Evolutionary conservation across 2,888 invertebrate genomes (phyloP), one percentile per base, ranked within the genome.

Genomic region (Germaria angustata): DNA sequence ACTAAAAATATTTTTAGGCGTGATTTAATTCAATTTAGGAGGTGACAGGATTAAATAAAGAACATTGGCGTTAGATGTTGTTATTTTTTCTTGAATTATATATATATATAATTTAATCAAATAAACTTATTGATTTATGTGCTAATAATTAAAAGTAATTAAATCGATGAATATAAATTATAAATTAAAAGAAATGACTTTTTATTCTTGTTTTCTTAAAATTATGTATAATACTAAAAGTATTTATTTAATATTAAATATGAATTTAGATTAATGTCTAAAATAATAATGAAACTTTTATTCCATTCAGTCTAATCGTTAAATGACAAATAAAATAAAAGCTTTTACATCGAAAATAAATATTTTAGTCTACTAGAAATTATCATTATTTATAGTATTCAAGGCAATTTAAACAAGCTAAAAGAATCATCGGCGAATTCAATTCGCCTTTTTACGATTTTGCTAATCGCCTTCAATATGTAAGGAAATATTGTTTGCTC

Each of bases 221-320:
- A 44, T 59, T 69, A 72, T 36, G 63, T 73, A 49, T 46, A 53
- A 53, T 22, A 69, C 61, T 61, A 77, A 59, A 28, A 17, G 36
- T 44, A 28, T 32, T 46, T 63, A n/a, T 59, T 15, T 63, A 61
- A 28, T 39, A 41, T 49, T 76, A 63, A 69, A 59, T 41, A 71
- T 63, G 41, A 71, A 71, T 49, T 71, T 71, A 71, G 66, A 24
- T 34, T 79, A 51, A 57, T 57, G 20, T 22, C 49, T 57, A 46
- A 49, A 61, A 41, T 51, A 71, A 76, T 55, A 65, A 82, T 71
- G 65, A 76, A 71, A 79, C 66, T 75, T 81, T 63, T 79, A 76
- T 82, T 79, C 9, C 69, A 79, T 82, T 79, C 82, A 82, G 82
- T 82, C 82, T 79, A 79, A 59, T 59, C 41, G 17, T 61, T 55